A percentile compares a stretch with the other conserved stretches of the same genome.
Evolutionary conservation across 2,797 vertebrate species (phyloP).

Genomic region (Enteromius mattozi): DNA sequence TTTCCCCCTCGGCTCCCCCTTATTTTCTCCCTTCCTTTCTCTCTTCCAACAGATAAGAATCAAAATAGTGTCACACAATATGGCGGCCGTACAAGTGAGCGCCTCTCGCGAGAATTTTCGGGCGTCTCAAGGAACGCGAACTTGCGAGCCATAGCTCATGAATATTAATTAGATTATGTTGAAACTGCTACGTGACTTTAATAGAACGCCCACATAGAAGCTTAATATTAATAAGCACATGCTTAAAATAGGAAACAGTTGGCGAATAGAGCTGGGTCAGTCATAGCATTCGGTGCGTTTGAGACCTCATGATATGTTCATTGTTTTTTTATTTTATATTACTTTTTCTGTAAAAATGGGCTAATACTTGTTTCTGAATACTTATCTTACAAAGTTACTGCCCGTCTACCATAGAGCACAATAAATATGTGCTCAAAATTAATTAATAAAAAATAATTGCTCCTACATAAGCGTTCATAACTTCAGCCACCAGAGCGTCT

Average conservation of each 20-base stretch:
- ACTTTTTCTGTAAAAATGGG: too few species aligned
- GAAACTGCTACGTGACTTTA: neutral
- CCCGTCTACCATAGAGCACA: too few species aligned
- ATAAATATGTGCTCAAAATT: too few species aligned
- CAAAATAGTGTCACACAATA: conserved; percentile 95
- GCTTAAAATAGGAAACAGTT: neutral
- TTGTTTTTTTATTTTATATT: too few species aligned
- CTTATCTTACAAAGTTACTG: too few species aligned
- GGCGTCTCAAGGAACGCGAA: neutral
- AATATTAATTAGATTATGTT: neutral
- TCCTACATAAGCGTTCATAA: too few species aligned
- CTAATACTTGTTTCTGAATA: too few species aligned
- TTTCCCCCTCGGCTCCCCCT: conserved; percentile 67
- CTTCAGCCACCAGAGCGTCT: too few species aligned
- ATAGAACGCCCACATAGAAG: too few species aligned
- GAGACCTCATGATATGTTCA: too few species aligned
- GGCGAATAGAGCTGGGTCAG: neutral
- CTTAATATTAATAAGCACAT: neutral
- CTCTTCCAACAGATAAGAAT: conserved; percentile 84
- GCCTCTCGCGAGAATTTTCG: conserved; percentile 85
- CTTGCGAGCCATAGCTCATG: neutral
- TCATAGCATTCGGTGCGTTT: too few species aligned
- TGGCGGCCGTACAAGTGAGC: conserved; percentile 83
- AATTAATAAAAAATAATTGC: too few species aligned
- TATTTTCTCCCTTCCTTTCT: conserved; percentile 74